Percentiles rank a stretch among this genome's conserved stretches.
These are phyloP conservation scores for Stenodema calcarata DNA, from an alignment of 2,888 invertebrate species.

Conservation along the genomic window DNA sequence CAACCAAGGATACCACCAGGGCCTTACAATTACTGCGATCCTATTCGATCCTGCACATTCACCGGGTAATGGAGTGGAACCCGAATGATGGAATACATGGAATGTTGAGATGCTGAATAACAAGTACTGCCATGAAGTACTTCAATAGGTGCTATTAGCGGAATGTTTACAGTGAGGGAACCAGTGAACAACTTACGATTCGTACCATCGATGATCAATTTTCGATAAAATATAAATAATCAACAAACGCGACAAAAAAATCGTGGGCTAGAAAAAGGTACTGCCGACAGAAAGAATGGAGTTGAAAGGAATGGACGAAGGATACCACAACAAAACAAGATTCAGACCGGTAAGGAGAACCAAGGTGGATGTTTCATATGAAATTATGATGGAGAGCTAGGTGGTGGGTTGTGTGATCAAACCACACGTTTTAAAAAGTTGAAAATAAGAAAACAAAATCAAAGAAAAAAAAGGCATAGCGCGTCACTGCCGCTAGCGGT, in stretches of 20 bases:
- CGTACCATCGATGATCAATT: too few species aligned
- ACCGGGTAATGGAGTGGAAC: neutral
- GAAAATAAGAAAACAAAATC: neutral
- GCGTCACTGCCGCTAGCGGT: constrained; percentile 31
- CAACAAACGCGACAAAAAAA: neutral
- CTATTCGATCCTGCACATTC: neutral
- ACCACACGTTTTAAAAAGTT: neutral
- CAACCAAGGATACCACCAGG: neutral
- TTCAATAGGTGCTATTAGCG: too few species aligned
- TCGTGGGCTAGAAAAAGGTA: neutral
- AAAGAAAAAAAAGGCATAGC: neutral
- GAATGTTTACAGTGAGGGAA: too few species aligned
- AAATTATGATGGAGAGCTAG: constrained; percentile 22
- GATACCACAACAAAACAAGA: neutral
- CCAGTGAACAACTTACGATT: too few species aligned
- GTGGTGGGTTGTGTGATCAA: constrained; percentile 28
- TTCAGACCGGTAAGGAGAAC: neutral
- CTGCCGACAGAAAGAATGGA: too few species aligned
- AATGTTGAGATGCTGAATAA: too few species aligned
- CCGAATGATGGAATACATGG: neutral
- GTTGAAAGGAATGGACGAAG: neutral
- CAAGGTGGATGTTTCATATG: neutral
- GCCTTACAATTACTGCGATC: neutral
- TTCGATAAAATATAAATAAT: too few species aligned
- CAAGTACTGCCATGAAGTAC: too few species aligned